These are phyloP conservation scores for Scarus forsteni DNA, from an alignment of 2,797 vertebrate genomes.

Conservation along the genomic window DNA sequence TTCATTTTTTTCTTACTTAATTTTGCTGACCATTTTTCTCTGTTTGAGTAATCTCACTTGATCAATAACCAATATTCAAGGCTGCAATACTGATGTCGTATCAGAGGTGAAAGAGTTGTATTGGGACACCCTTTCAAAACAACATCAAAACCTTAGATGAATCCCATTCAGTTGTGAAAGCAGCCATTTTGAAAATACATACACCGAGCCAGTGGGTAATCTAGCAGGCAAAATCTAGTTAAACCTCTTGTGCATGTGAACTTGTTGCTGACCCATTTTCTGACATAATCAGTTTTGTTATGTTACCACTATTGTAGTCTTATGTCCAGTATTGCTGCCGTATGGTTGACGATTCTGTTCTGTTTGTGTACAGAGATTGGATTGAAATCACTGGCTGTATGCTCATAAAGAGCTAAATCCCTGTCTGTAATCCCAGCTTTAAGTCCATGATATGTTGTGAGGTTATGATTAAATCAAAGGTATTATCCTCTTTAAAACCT, in stretches of 20 bases:
- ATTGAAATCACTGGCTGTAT: constrained; percentile 69
- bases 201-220: not conserved
- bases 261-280: constrained; percentile 26
- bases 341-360: constrained; percentile 48
- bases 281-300: constrained; percentile 15
- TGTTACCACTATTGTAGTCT: constrained; percentile 23
- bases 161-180: not conserved
- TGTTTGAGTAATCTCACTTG: too few species aligned
- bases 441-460: constrained; percentile 62
- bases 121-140: too few species aligned
- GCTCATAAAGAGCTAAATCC: constrained; percentile 64
- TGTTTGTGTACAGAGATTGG: constrained; percentile 60
- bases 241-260: not conserved
- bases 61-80: too few species aligned
- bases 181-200: not conserved
- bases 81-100: too few species aligned
- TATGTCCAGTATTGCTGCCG: constrained; percentile 46
- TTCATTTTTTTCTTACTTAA: too few species aligned
- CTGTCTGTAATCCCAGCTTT: constrained; percentile 67
- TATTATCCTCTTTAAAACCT: constrained; percentile 58
- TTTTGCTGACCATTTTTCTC: too few species aligned
- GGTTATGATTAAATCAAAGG: constrained; percentile 69
- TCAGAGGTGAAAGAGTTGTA: too few species aligned
- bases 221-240: not conserved
- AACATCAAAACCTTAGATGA: too few species aligned